These are phyloP conservation scores for Apodemus agrarius DNA, from an alignment of 2,797 vertebrate genomes.

Conservation along the genomic window DNA sequence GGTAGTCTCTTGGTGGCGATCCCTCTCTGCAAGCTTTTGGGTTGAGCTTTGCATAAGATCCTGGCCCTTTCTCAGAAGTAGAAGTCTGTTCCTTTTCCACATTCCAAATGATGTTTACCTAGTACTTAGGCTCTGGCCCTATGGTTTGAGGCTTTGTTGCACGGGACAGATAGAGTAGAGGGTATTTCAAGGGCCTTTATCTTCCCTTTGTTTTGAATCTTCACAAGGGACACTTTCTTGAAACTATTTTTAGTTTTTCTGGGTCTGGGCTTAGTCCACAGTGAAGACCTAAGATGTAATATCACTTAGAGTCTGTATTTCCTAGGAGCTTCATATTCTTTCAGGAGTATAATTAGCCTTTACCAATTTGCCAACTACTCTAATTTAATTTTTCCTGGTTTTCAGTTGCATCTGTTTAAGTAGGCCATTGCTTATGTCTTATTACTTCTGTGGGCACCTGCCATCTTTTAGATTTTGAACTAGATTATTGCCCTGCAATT, in stretches of 20 bases:
- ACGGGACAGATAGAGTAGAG: too few relatives aligned
- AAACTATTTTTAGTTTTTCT: not conserved
- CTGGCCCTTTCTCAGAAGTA: not conserved
- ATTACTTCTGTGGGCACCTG: not conserved
- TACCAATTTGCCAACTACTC: not conserved
- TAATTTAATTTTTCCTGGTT: not conserved
- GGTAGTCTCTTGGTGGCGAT: not conserved
- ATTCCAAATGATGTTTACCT: not conserved
- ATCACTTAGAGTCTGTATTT: not conserved
- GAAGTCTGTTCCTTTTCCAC: not conserved
- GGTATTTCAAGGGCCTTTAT: not conserved
- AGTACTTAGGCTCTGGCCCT: not conserved
- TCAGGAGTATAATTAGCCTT: not conserved
- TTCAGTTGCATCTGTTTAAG: not conserved
- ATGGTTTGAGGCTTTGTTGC: not conserved
- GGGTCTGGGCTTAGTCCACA: not conserved
- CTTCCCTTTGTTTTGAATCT: not conserved
- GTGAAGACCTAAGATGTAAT: not conserved
- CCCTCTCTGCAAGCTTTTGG: not conserved
- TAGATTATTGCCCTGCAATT: slow-evolving; percentile 37
- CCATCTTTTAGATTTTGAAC: slow-evolving; percentile 39
- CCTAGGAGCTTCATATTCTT: not conserved
- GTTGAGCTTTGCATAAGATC: not conserved
- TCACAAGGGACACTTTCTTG: not conserved
- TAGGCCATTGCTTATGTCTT: not conserved